Conservation (phyloP, 92 coral and sea anemone species). For the Zoanthus sansibaricus region DNA sequence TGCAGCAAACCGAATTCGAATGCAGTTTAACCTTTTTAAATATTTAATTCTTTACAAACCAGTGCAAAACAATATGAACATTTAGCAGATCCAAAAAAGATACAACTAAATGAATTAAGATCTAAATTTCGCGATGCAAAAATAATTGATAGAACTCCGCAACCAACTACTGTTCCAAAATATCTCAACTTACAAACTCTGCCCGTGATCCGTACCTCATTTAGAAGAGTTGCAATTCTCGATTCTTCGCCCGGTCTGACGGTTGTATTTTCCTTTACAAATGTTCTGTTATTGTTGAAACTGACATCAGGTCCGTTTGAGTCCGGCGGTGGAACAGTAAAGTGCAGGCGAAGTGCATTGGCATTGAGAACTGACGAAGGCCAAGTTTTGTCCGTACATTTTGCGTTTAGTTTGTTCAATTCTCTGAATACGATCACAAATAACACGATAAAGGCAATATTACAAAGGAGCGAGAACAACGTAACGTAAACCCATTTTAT, state of each 20-base stretch:
- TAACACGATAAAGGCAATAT: slow-evolving; percentile 82
- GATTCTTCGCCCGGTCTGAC: slow-evolving; percentile 19
- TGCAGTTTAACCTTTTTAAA: slow-evolving; percentile 19
- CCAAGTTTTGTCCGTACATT: slow-evolving; percentile 43
- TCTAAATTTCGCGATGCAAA: not conserved
- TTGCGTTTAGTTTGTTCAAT: slow-evolving; percentile 77
- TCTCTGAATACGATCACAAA: slow-evolving; percentile 87
- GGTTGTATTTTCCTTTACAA: slow-evolving; percentile 19
- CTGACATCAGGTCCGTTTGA: slow-evolving; percentile 36
- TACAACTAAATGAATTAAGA: slow-evolving; percentile 8
- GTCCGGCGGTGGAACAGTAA: slow-evolving; percentile 4
- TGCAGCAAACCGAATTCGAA: slow-evolving; percentile 39
- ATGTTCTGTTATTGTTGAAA: slow-evolving; percentile 5
- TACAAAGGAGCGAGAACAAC: slow-evolving; percentile 74
- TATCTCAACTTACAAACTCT: slow-evolving; percentile 32
- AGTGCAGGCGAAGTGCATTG: slow-evolving; percentile 28
- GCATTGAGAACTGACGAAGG: slow-evolving; percentile 17
- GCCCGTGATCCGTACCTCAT: slow-evolving; percentile 19
- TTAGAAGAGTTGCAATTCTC: slow-evolving; percentile 5
- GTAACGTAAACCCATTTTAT: slow-evolving; percentile 52
- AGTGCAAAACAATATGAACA: slow-evolving; percentile 24
- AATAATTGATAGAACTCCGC: slow-evolving; percentile 25
- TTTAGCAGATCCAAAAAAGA: slow-evolving; percentile 10
- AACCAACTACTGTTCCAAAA: slow-evolving; percentile 14
- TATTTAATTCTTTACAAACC: slow-evolving; percentile 22